These are phyloP conservation scores for Ophiodon elongatus DNA, from an alignment of 2,113 vertebrate genomes.

Conservation along the genomic window DNA sequence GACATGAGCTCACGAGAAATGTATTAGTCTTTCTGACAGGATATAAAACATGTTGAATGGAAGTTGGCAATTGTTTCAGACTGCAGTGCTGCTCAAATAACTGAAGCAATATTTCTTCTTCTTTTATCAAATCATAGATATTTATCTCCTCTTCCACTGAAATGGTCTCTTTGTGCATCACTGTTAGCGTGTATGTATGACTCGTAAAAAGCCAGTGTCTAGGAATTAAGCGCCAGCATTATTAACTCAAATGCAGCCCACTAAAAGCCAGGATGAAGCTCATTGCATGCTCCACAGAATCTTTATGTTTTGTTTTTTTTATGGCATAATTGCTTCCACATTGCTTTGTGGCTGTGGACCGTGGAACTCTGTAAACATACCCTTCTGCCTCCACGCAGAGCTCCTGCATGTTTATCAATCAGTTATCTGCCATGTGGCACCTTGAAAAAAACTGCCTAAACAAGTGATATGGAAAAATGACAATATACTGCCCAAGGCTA, in stretches of 20 bases:
- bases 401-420: constrained; percentile 30
- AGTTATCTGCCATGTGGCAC: constrained; percentile 17
- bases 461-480: constrained; percentile 10
- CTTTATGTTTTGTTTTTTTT: constrained; percentile 40
- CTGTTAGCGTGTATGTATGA: not conserved
- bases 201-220: constrained; percentile 8
- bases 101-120: constrained; percentile 41
- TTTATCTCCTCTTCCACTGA: constrained; percentile 43
- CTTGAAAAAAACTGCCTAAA: constrained; percentile 16
- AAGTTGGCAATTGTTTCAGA: constrained; percentile 50
- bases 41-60: constrained; percentile 48
- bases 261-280: constrained; percentile 17
- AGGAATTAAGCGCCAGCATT: constrained; percentile 18
- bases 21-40: constrained; percentile 61
- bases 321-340: constrained; percentile 51
- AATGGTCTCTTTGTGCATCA: not conserved
- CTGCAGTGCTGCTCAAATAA: constrained; percentile 27
- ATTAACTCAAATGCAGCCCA: constrained; percentile 19
- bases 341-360: constrained; percentile 26
- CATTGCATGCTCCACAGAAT: constrained; percentile 26
- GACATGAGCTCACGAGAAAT: constrained; percentile 40
- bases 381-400: not conserved
- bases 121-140: constrained; percentile 52
- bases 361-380: constrained; percentile 4
- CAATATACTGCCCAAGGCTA: not conserved